phyloP scores from a whole-genome alignment of 2,888 invertebrate genomes.

The Beris chalybata region DNA sequence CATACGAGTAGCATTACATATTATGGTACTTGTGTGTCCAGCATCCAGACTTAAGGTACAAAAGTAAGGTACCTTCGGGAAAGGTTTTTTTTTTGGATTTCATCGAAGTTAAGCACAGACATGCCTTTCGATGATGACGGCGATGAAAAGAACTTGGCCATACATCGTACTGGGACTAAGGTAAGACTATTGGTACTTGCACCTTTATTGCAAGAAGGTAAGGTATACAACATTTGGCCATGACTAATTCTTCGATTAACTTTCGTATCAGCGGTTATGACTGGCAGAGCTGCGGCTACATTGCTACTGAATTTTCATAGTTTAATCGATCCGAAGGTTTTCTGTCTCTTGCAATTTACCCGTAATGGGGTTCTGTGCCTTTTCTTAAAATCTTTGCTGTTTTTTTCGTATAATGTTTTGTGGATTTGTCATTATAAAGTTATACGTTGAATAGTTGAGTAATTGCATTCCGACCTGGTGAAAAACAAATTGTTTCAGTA shows the following conservation, averaged over 20 bases:
- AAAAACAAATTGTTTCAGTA: too few species aligned
- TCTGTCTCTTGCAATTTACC: slow-evolving; percentile 18
- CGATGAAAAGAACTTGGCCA: too few species aligned
- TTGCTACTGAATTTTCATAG: slow-evolving; percentile 28
- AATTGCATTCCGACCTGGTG: background rate
- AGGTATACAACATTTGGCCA: slow-evolving; percentile 15
- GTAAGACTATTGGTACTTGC: too few species aligned
- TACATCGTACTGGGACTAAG: too few species aligned
- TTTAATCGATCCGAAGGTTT: slow-evolving; percentile 22
- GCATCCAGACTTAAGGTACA: too few species aligned
- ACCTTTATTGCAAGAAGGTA: too few species aligned
- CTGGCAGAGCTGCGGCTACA: slow-evolving; percentile 18
- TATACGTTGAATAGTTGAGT: slow-evolving; percentile 19
- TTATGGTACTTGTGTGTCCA: too few species aligned
- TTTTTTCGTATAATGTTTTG: slow-evolving; percentile 12
- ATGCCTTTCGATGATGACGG: too few species aligned
- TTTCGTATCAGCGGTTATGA: slow-evolving; percentile 27
- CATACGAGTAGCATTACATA: too few species aligned
- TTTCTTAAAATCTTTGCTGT: slow-evolving; percentile 7
- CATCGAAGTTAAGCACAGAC: too few species aligned
- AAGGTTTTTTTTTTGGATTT: too few species aligned
- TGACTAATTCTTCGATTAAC: slow-evolving; percentile 32
- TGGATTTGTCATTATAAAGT: slow-evolving; percentile 22
- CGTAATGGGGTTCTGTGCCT: slow-evolving; percentile 1
- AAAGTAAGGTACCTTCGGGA: too few species aligned